phyloP scores from a whole-genome alignment of 2,113 vertebrate species.

The Petrocephalus zakoni region DNA sequence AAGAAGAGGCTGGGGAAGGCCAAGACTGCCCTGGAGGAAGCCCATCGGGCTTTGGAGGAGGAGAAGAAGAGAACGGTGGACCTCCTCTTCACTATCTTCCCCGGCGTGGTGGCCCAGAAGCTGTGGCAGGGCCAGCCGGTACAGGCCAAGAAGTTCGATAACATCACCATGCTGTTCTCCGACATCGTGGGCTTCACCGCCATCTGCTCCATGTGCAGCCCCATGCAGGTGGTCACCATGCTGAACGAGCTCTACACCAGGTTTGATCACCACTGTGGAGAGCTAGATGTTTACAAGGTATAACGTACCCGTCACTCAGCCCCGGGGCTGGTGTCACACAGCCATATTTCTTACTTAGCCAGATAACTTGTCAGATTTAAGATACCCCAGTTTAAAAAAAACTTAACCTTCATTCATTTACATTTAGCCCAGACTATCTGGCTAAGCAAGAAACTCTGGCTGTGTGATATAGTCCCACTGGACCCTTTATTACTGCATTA shows the following conservation, averaged over 20 bases:
- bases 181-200: conserved; percentile 97
- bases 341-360: not conserved
- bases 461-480: not conserved
- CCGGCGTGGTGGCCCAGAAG: conserved; percentile 86
- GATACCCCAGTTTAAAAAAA: not conserved
- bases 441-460: not conserved
- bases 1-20: conserved; percentile 94
- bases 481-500: not conserved
- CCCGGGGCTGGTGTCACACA: not conserved
- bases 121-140: conserved; percentile 93
- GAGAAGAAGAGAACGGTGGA: conserved; percentile 96
- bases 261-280: conserved; percentile 90
- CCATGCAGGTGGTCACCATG: conserved; percentile 98
- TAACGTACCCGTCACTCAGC: conserved; percentile 3
- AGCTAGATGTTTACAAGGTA: conserved; percentile 96
- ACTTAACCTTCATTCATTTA: not conserved
- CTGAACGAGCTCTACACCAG: conserved; percentile 91
- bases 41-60: conserved; percentile 89
- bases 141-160: conserved; percentile 88
- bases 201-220: conserved; percentile 85
- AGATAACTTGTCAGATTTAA: not conserved
- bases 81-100: conserved; percentile 92
- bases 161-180: conserved; percentile 94
- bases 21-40: conserved; percentile 85
- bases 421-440: not conserved